Conservation (phyloP, 2,113 vertebrate genomes). For the Anoplopoma fimbria region DNA sequence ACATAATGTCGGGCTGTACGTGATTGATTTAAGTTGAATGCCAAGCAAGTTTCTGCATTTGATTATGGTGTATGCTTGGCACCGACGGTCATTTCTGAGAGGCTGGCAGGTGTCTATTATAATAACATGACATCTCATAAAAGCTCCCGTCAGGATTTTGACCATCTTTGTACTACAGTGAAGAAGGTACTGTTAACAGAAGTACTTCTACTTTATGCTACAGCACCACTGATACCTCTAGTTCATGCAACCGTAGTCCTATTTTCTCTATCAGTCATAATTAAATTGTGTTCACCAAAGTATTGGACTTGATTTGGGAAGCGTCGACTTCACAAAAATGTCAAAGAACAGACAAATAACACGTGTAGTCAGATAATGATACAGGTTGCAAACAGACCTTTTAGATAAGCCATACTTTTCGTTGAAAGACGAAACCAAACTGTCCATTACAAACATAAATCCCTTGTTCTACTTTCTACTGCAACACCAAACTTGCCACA, state of each 20-base stretch:
- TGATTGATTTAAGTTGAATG: slow-evolving; percentile 37
- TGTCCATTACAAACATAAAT: background rate
- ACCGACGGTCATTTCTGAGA: slow-evolving; percentile 2
- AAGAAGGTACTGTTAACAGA: background rate
- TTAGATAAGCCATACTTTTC: background rate
- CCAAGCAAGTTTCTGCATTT: slow-evolving; percentile 31
- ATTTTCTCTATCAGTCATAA: background rate
- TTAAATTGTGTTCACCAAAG: too few species aligned
- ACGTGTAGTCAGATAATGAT: background rate
- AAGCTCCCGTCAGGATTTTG: slow-evolving; percentile 3
- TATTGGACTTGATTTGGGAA: background rate
- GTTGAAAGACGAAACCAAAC: background rate
- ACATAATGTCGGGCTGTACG: background rate
- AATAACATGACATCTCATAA: slow-evolving; percentile 10
- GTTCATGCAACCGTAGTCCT: background rate
- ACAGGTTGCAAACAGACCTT: background rate
- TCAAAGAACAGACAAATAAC: background rate
- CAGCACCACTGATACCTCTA: too few species aligned
- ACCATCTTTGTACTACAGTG: slow-evolving; percentile 1
- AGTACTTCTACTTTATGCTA: background rate
- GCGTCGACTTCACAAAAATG: too few species aligned
- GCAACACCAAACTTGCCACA: too few species aligned
- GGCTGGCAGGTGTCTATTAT: slow-evolving; percentile 31
- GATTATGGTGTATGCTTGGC: slow-evolving; percentile 1
- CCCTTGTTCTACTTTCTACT: background rate